phyloP scores from a whole-genome alignment of 2,888 invertebrate genomes.

The Epirrhoe alternata region DNA sequence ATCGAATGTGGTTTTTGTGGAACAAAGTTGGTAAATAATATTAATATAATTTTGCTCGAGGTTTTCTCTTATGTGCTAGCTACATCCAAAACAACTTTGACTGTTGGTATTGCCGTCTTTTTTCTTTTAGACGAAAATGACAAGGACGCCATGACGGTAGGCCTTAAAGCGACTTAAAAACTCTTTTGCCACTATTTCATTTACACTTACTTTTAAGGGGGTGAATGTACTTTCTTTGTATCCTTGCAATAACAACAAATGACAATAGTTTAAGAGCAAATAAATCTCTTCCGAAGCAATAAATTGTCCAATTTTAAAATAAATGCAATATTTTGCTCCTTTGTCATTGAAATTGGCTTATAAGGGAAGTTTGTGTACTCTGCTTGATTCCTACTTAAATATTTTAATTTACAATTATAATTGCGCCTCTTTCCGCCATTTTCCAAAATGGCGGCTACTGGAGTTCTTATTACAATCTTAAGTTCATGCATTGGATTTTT shows the following conservation, averaged over 20 bases:
- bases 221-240: too few relatives aligned
- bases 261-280: background rate
- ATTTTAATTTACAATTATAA: background rate
- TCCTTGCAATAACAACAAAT: background rate
- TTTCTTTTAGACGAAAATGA: background rate
- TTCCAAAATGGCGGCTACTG: background rate
- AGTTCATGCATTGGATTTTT: too few relatives aligned
- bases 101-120: background rate
- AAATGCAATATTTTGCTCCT: background rate
- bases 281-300: background rate
- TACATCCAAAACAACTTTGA: too few relatives aligned
- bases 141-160: background rate
- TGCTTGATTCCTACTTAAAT: conserved; percentile 39
- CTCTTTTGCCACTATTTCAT: too few relatives aligned
- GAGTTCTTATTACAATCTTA: background rate
- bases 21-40: too few relatives aligned
- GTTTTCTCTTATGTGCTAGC: too few relatives aligned
- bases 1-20: too few relatives aligned
- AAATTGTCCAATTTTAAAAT: background rate
- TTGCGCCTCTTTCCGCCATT: background rate
- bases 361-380: conserved; percentile 2
- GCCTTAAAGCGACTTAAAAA: too few relatives aligned
- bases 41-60: too few relatives aligned
- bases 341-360: conserved; percentile 1
- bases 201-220: too few relatives aligned